Base-by-base conservation (phyloP, 2,113 vertebrate species). In the Centropristis striata region DNA sequence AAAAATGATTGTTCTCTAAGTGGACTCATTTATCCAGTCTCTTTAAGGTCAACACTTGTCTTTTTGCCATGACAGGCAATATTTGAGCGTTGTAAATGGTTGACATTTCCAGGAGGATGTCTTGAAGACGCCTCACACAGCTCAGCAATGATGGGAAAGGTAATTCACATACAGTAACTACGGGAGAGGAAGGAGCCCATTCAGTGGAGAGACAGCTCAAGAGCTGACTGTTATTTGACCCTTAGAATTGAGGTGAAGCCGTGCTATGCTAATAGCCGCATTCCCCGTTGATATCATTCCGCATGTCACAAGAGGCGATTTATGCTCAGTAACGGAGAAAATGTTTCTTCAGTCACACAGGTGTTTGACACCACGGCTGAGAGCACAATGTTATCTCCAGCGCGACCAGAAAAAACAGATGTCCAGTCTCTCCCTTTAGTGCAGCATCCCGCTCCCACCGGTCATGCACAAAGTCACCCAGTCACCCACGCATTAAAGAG, bases 81-180 rank as follows among this genome's bases (percentile, higher is more conserved):
- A 92, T 92, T 87, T 89, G 78, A 91, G 85, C 71, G 53, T 59
- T 75, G 75, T 82, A 81, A 93, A 92, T 68, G 87, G 86, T 77
- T 95, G 94, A 93, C 94, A 95, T 94, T 94, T 94, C 80, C 81
- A 81, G 55, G 65, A 81, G 79, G 54, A 58, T 74, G 87, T 86
- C 81, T 80, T 73, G 16, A 75, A 86, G 90, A 85, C 77, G 73
- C 68, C 77, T 84, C 28, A 68, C 67, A 67, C 53, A 53, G 84
- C 71, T 57, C 57, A 10, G 61, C 80, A 15, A 41, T 57, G 77
- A 80, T 55, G 74, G 75, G 80, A 86, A 85, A 81, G 68, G 82
- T 85, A 90, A 91, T 91, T 90, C 75, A 78, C 67, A 80, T 63
- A 57, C 60, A 37, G 63, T 58, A 49, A 77, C 79, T 66, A 71